Percentiles rank a stretch among this genome's conserved stretches.
Conservation (phyloP, 2,888 invertebrate genomes). For the Limnephilus marmoratus region DNA sequence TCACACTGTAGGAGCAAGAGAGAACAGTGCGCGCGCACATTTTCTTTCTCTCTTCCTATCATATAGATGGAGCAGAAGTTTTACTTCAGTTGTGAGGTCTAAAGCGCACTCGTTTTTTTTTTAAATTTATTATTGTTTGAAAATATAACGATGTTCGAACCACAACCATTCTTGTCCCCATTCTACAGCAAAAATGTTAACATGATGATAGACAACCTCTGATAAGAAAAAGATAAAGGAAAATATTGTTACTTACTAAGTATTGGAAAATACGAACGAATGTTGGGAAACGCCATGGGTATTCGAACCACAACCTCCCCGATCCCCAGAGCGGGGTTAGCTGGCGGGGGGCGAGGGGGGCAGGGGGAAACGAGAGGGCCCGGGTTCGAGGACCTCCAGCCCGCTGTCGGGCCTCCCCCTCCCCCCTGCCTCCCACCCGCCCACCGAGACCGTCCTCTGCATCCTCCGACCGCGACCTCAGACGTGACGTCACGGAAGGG, state of each 20-base stretch:
- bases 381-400: slow-evolving; percentile 30
- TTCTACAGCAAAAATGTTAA: neutral
- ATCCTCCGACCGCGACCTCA: slow-evolving; percentile 15
- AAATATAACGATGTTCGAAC: neutral
- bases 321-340: neutral
- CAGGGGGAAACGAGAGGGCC: neutral
- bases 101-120: too few relatives aligned
- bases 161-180: neutral
- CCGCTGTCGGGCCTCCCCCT: slow-evolving; percentile 16
- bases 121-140: too few relatives aligned
- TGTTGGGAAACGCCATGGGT: slow-evolving; percentile 11
- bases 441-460: neutral
- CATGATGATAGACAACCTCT: neutral
- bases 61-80: too few relatives aligned
- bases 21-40: too few relatives aligned
- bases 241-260: too few relatives aligned
- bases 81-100: too few relatives aligned
- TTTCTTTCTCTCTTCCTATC: too few relatives aligned
- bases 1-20: too few relatives aligned
- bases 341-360: neutral
- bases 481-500: slow-evolving; percentile 50
- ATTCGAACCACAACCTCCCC: slow-evolving; percentile 16
- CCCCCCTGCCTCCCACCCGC: neutral
- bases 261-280: neutral
- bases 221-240: neutral